phyloP scores from a whole-genome alignment of 2,797 vertebrate species.

The Malurus leucopterus region DNA sequence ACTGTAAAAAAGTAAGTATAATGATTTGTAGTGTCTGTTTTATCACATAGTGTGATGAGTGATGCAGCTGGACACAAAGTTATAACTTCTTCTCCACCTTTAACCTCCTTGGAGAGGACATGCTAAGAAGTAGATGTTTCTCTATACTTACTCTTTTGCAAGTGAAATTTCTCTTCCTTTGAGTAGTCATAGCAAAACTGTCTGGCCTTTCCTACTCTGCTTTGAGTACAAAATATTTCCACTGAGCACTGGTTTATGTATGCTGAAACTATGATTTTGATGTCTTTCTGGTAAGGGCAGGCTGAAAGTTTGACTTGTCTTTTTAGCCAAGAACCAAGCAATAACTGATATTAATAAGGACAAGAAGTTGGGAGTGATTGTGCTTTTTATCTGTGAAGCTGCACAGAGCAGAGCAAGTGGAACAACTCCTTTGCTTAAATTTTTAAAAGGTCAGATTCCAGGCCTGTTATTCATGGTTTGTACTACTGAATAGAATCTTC shows the following conservation, averaged over 20 bases:
- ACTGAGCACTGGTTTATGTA: neutral
- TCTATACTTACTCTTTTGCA: neutral
- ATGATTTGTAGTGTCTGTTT: neutral
- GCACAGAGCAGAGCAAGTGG: conserved; percentile 18
- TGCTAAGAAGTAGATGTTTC: neutral
- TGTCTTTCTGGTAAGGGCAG: neutral
- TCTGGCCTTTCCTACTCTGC: neutral
- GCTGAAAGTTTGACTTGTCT: neutral
- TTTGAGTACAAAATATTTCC: neutral
- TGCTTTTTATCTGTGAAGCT: conserved; percentile 44
- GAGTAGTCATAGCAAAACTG: neutral
- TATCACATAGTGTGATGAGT: neutral
- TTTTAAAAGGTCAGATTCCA: conserved; percentile 58
- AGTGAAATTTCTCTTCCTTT: neutral
- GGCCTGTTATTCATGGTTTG: conserved; percentile 40
- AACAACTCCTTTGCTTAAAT: conserved; percentile 43
- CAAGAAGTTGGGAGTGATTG: conserved; percentile 17
- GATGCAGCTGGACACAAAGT: neutral
- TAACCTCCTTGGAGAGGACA: neutral
- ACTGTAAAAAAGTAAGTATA: neutral
- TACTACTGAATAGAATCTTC: conserved; percentile 12
- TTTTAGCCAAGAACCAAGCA: conserved; percentile 21
- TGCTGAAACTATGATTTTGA: neutral
- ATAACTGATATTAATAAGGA: conserved; percentile 41
- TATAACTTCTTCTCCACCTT: neutral